Conservation (phyloP, 2,797 vertebrate genomes). For the Lithobates pipiens region DNA sequence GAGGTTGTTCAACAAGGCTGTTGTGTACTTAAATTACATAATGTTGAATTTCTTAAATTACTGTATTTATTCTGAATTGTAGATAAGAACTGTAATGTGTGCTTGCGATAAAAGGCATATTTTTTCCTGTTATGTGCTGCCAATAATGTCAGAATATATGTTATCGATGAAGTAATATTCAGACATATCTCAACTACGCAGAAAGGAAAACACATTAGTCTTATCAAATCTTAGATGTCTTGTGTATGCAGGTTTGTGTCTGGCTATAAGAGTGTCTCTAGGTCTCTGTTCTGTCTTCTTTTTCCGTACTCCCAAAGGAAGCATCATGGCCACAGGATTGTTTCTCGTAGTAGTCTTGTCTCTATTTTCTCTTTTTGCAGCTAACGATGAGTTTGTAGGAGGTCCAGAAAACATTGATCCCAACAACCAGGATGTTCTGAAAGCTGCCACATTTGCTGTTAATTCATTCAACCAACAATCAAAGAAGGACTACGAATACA, state of each 20-base stretch:
- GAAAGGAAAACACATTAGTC: conserved; percentile 10
- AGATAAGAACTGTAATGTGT: too few relatives aligned
- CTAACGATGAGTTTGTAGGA: background rate
- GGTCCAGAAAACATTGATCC: background rate
- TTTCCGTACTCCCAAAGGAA: background rate
- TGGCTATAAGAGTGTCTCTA: conserved; percentile 1
- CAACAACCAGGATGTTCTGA: background rate
- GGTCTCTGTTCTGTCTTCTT: background rate
- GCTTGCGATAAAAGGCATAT: too few relatives aligned
- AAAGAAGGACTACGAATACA: conserved; percentile 19
- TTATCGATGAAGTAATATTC: too few relatives aligned
- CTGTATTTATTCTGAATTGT: too few relatives aligned
- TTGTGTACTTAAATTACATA: too few relatives aligned
- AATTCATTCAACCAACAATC: conserved; percentile 12
- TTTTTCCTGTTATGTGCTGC: too few relatives aligned
- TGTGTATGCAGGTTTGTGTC: too few relatives aligned
- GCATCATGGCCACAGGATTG: conserved; percentile 26
- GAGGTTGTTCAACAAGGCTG: too few relatives aligned
- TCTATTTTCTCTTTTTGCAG: conserved; percentile 22
- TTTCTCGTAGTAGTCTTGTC: conserved; percentile 4
- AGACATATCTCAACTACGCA: background rate
- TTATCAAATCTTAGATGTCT: background rate
- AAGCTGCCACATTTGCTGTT: conserved; percentile 21
- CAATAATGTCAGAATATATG: too few relatives aligned
- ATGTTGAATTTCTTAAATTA: too few relatives aligned